Conservation (phyloP, 2,113 vertebrate genomes). For the Anarrhichthys ocellatus region DNA sequence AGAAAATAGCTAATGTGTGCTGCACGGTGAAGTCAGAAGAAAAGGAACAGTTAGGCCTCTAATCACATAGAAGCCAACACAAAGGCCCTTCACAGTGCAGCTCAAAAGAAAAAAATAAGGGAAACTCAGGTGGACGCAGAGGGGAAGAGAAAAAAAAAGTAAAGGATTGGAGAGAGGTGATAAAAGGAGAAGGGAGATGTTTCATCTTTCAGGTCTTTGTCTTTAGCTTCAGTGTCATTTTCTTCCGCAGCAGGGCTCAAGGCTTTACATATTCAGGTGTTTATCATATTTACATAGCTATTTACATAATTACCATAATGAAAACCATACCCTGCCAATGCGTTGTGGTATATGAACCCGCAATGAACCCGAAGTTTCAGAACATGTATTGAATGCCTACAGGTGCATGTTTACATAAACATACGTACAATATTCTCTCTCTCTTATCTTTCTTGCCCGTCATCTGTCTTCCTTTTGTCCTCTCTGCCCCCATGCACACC, state of each 20-base stretch:
- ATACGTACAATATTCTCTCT: not conserved
- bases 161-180: conserved; percentile 7
- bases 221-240: conserved; percentile 41
- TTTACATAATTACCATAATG: conserved; percentile 66
- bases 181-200: conserved; percentile 14
- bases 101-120: conserved; percentile 22
- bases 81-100: conserved; percentile 17
- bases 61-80: conserved; percentile 39
- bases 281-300: conserved; percentile 55
- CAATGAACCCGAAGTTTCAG: conserved; percentile 44
- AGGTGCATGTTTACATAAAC: conserved; percentile 1
- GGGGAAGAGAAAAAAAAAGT: not conserved
- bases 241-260: conserved; percentile 31
- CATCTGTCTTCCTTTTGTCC: conserved; percentile 32
- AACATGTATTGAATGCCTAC: not conserved
- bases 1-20: conserved; percentile 40
- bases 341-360: conserved; percentile 33
- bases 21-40: conserved; percentile 41
- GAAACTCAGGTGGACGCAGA: conserved; percentile 6
- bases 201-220: conserved; percentile 46
- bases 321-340: conserved; percentile 12
- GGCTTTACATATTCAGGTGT: conserved; percentile 60
- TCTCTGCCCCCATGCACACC: conserved; percentile 19
- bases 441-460: not conserved
- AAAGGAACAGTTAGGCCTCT: conserved; percentile 41